Conservation (phyloP, 2,888 invertebrate species). For the Lepidonotus clava region DNA sequence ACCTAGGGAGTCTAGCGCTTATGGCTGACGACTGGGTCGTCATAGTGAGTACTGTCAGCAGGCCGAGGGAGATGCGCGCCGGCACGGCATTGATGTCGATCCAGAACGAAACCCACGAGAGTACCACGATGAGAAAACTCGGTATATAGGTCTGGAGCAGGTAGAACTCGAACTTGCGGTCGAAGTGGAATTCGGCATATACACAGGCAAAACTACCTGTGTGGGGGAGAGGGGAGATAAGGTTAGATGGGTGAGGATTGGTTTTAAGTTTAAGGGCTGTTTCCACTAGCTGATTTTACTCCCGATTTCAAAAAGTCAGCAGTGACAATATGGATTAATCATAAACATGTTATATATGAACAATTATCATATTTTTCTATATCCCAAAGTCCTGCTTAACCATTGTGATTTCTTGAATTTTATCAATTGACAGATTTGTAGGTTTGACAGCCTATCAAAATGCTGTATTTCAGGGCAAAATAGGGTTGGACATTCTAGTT, state of each 20-base stretch:
- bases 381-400: no score
- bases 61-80: slow-evolving; percentile 67
- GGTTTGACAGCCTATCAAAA: no score
- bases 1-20: slow-evolving; percentile 54
- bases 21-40: slow-evolving; percentile 55
- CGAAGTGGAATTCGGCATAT: slow-evolving; percentile 63
- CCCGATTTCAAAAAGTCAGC: no score
- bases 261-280: no score
- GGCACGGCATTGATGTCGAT: slow-evolving; percentile 68
- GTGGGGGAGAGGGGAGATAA: not conserved
- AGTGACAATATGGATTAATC: no score
- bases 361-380: no score
- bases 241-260: not conserved
- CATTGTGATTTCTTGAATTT: no score
- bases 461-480: no score
- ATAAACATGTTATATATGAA: no score
- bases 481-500: no score
- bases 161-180: slow-evolving; percentile 64
- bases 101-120: slow-evolving; percentile 70
- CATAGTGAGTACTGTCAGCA: slow-evolving; percentile 62
- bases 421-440: no score
- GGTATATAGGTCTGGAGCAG: slow-evolving; percentile 67
- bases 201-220: slow-evolving; percentile 65
- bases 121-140: slow-evolving; percentile 66
- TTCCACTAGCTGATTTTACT: no score